phyloP scores from a whole-genome alignment of 2,797 vertebrate species.

The Masticophis lateralis region DNA sequence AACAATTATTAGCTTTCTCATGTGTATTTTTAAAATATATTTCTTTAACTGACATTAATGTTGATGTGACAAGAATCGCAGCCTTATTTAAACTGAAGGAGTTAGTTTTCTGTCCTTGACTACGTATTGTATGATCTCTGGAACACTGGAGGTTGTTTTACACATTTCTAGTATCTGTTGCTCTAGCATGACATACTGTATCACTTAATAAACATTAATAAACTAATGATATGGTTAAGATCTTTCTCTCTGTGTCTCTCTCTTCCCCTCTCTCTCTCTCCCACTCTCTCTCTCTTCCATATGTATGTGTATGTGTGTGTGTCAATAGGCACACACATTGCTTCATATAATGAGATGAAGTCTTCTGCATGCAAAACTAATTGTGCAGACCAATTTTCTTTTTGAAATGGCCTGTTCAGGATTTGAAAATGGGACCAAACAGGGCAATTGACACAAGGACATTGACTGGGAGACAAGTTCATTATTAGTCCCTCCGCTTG shows the following conservation, averaged over 20 bases:
- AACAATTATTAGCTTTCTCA: neutral
- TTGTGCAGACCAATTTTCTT: neutral
- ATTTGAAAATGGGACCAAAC: neutral
- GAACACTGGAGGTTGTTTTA: neutral
- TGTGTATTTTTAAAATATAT: neutral
- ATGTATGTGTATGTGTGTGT: neutral
- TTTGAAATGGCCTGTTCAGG: neutral
- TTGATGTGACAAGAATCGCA: neutral
- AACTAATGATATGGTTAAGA: neutral
- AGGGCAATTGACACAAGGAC: neutral
- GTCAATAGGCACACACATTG: neutral
- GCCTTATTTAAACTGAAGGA: neutral
- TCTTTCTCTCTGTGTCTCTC: neutral
- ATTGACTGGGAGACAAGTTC: neutral
- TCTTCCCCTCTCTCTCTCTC: no score
- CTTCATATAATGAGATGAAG: neutral
- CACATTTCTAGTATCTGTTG: neutral
- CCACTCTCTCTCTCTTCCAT: neutral
- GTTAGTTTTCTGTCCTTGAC: neutral
- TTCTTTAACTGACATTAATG: neutral
- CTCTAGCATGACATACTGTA: neutral
- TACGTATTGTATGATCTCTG: no score
- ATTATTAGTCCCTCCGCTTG: neutral
- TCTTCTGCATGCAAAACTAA: neutral
- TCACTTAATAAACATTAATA: neutral